Conservation (phyloP, 2,888 invertebrate genomes). For the Ptychoptera contaminata region DNA sequence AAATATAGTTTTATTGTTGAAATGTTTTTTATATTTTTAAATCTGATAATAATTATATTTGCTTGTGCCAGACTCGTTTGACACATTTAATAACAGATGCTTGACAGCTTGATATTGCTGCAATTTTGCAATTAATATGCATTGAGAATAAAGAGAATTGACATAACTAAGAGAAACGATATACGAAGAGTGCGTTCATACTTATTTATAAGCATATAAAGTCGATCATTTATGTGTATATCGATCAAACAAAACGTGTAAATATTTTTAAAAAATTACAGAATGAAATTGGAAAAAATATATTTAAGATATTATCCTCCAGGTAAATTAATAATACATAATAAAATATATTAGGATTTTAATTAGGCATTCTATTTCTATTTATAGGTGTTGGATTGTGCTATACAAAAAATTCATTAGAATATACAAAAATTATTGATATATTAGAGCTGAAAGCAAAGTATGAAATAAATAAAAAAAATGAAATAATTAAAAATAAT, state of each 20-base stretch:
- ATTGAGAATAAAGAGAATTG: too few relatives aligned
- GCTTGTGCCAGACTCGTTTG: too few relatives aligned
- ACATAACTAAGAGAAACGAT: too few relatives aligned
- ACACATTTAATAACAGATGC: too few relatives aligned
- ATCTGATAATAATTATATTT: too few relatives aligned
- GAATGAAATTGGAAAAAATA: constrained; percentile 50
- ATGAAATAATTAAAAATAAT: background rate
- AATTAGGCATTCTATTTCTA: constrained; percentile 6
- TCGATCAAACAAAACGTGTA: background rate
- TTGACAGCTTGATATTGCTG: too few relatives aligned
- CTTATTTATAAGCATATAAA: too few relatives aligned
- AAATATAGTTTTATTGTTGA: too few relatives aligned
- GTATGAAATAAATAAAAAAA: constrained; percentile 32
- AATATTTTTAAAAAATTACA: background rate
- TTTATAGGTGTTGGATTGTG: constrained; percentile 41
- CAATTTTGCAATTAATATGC: too few relatives aligned
- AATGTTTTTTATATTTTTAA: too few relatives aligned
- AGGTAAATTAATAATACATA: constrained; percentile 29
- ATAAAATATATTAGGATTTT: constrained; percentile 3
- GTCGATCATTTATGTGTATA: background rate
- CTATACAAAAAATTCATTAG: constrained; percentile 39
- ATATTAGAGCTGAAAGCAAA: constrained; percentile 42
- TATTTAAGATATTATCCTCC: constrained; percentile 58
- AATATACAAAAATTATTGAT: constrained; percentile 46
- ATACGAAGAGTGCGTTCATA: too few relatives aligned